Percentiles rank a stretch among this genome's conserved stretches.
Evolutionary conservation across 2,888 invertebrate genomes (phyloP).

Genomic region (Drosophila atripex): DNA sequence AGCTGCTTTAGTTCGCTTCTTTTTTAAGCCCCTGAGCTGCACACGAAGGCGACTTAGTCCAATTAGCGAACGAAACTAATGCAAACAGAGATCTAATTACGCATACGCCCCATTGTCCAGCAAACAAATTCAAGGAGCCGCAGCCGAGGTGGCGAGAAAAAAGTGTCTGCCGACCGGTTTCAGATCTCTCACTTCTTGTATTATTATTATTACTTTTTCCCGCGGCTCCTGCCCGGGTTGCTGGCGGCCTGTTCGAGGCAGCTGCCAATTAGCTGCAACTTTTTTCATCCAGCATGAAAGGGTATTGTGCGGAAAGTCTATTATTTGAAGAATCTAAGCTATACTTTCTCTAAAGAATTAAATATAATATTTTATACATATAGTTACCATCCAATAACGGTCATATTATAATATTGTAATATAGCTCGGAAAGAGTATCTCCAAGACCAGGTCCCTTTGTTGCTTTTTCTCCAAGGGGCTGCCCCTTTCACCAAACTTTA

Average conservation of each 20-base stretch:
- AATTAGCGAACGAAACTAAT: conserved; percentile 54
- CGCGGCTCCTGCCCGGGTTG: conserved; percentile 12
- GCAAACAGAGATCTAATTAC: conserved; percentile 65
- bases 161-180: conserved; percentile 44
- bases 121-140: conserved; percentile 21
- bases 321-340: background rate
- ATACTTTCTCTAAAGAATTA: background rate
- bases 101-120: conserved; percentile 59
- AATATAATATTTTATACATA: background rate
- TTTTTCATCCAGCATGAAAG: background rate
- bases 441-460: background rate
- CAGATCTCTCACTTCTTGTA: conserved; percentile 11
- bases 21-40: conserved; percentile 22
- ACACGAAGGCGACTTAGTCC: conserved; percentile 46
- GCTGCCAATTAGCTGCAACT: conserved; percentile 49
- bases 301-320: background rate
- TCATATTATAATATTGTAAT: no score
- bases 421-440: conserved; percentile 8
- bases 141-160: conserved; percentile 10
- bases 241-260: conserved; percentile 37
- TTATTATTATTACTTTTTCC: conserved; percentile 6
- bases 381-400: no score
- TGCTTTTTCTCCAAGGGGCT: background rate
- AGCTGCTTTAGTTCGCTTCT: background rate
- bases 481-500: conserved; percentile 56